Conservation (phyloP, 2,113 vertebrate species). For the Halcyon malimbica region DNA sequence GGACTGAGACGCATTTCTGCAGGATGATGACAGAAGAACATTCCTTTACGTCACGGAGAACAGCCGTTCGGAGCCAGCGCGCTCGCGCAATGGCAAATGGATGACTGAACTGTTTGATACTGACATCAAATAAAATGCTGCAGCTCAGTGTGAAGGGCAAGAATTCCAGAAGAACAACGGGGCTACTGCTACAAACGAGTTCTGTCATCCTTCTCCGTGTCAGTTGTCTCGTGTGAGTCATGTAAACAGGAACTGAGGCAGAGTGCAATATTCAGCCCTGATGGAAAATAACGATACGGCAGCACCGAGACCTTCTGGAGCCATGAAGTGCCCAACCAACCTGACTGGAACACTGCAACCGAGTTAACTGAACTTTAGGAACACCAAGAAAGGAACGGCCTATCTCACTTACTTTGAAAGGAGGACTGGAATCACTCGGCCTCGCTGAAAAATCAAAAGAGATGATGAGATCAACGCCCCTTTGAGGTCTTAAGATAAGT, state of each 20-base stretch:
- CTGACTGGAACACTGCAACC: not conserved
- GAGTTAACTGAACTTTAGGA: not conserved
- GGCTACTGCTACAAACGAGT: not conserved
- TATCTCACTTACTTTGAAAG: slow-evolving; percentile 88
- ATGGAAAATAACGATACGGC: not conserved
- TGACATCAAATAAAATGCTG: not conserved
- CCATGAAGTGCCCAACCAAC: not conserved
- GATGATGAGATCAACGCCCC: slow-evolving; percentile 92
- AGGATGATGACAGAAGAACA: not conserved
- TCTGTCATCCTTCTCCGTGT: not conserved
- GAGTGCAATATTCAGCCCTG: not conserved
- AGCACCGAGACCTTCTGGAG: not conserved
- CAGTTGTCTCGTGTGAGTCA: not conserved
- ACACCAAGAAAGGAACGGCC: not conserved
- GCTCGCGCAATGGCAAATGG: not conserved
- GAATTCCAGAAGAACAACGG: not conserved
- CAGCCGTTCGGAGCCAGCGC: not conserved
- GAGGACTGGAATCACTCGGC: slow-evolving; percentile 94
- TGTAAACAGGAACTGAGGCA: slow-evolving; percentile 34
- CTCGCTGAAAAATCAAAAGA: slow-evolving; percentile 97
- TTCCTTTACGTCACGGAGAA: not conserved
- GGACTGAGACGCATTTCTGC: not conserved
- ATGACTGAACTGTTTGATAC: not conserved
- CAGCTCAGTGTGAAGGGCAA: not conserved
- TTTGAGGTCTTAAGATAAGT: slow-evolving; percentile 89